A percentile compares a stretch with the other conserved stretches of the same genome.
phyloP scores from a whole-genome alignment of 2,113 vertebrate genomes.

The Myiozetetes cayanensis region DNA sequence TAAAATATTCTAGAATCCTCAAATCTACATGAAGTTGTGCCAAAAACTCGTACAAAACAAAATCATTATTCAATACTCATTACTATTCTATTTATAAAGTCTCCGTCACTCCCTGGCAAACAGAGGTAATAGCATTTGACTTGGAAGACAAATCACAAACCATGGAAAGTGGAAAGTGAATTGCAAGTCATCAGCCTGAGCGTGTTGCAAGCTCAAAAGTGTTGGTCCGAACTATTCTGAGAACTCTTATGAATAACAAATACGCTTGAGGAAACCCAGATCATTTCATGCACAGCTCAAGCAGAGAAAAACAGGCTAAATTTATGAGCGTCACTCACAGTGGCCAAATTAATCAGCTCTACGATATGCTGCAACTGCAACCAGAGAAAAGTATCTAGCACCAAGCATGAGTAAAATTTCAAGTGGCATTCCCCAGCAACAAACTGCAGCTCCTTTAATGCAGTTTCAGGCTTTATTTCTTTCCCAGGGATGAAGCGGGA shows the following conservation, averaged over 20 bases:
- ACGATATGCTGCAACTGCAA: not conserved
- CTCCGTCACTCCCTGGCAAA: slow-evolving; percentile 28
- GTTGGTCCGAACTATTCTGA: slow-evolving; percentile 11
- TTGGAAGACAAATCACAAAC: slow-evolving; percentile 26
- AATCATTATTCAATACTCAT: slow-evolving; percentile 8
- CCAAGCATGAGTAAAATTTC: slow-evolving; percentile 5
- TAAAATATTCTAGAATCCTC: not conserved
- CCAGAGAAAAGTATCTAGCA: not conserved
- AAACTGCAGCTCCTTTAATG: not conserved
- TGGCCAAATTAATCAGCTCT: slow-evolving; percentile 28
- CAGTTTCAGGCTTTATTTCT: not conserved
- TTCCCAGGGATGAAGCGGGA: not conserved
- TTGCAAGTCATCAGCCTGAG: slow-evolving; percentile 41
- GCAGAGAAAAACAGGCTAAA: slow-evolving; percentile 5
- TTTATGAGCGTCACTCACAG: slow-evolving; percentile 20
- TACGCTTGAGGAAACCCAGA: not conserved
- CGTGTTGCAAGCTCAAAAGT: not conserved
- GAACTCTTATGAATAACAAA: slow-evolving; percentile 49
- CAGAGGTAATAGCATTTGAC: not conserved
- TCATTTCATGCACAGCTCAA: slow-evolving; percentile 16
- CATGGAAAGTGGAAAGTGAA: slow-evolving; percentile 11
- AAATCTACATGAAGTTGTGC: not conserved
- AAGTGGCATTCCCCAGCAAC: not conserved
- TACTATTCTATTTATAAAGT: slow-evolving; percentile 40
- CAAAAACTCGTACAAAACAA: slow-evolving; percentile 23